Percentiles rank a stretch among this genome's conserved stretches.
These are phyloP conservation scores for Dyspetes luteomarginatus DNA, from an alignment of 2,888 invertebrate genomes.

Conservation along the genomic window DNA sequence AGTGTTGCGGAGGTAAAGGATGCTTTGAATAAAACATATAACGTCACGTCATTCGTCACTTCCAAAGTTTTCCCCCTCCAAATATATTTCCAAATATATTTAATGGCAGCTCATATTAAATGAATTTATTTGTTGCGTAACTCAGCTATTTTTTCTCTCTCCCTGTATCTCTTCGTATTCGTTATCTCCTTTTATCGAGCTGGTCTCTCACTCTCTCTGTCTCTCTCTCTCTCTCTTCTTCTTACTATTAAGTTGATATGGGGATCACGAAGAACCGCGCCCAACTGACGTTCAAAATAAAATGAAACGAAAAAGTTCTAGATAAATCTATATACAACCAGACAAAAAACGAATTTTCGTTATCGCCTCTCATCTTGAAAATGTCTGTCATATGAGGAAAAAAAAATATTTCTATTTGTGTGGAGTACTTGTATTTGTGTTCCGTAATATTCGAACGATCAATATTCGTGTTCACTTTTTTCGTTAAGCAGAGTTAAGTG, in stretches of 20 bases:
- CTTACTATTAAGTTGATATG: neutral
- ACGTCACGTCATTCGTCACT: conserved; percentile 46
- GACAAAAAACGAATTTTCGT: conserved; percentile 40
- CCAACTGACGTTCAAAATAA: conserved; percentile 33
- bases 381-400: conserved; percentile 40
- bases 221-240: conserved; percentile 1
- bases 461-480: neutral
- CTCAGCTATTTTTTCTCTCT: conserved; percentile 7
- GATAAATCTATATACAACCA: conserved; percentile 33
- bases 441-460: conserved; percentile 32
- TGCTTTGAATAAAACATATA: conserved; percentile 65
- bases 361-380: conserved; percentile 51
- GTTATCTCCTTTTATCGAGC: conserved; percentile 6
- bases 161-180: too few relatives aligned
- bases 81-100: conserved; percentile 62
- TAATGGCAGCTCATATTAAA: conserved; percentile 53
- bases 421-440: neutral
- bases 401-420: neutral
- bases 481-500: neutral
- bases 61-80: conserved; percentile 23
- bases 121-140: conserved; percentile 37
- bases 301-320: conserved; percentile 23
- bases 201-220: too few relatives aligned
- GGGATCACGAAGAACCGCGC: conserved; percentile 14
- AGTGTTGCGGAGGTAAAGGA: conserved; percentile 63